Conservation (phyloP, 2,888 invertebrate genomes). For the Andrena marginata region DNA sequence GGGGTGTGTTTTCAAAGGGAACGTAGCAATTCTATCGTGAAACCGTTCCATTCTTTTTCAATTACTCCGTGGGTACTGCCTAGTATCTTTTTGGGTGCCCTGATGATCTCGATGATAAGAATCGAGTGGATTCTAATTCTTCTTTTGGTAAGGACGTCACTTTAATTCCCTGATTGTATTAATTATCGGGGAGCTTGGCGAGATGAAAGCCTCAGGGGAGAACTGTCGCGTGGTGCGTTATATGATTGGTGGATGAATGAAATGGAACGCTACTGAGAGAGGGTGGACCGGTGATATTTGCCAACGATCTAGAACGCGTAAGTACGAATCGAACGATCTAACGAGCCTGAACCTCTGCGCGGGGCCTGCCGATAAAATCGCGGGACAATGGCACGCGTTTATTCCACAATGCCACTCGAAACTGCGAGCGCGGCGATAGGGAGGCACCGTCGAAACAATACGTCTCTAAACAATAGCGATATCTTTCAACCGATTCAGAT, state of each 20-base stretch:
- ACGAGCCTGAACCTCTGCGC: slow-evolving; percentile 67
- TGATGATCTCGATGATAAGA: too few relatives aligned
- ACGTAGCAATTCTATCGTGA: background rate
- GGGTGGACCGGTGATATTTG: slow-evolving; percentile 11
- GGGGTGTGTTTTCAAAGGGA: background rate
- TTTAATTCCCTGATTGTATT: too few relatives aligned
- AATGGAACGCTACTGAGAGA: slow-evolving; percentile 1
- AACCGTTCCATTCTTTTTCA: too few relatives aligned
- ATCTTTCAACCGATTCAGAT: slow-evolving; percentile 78
- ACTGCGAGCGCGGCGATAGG: slow-evolving; percentile 76
- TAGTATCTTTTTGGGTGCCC: too few relatives aligned
- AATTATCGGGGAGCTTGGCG: too few relatives aligned
- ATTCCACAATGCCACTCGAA: slow-evolving; percentile 80
- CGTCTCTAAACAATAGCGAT: slow-evolving; percentile 78
- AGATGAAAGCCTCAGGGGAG: too few relatives aligned
- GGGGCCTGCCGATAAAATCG: slow-evolving; percentile 68
- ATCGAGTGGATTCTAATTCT: too few relatives aligned
- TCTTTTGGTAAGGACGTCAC: too few relatives aligned
- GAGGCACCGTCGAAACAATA: slow-evolving; percentile 71
- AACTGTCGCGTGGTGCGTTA: background rate
- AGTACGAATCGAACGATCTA: slow-evolving; percentile 64
- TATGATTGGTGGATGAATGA: background rate
- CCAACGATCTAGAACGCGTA: slow-evolving; percentile 27
- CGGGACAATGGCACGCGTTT: slow-evolving; percentile 78
- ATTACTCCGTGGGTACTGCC: too few relatives aligned